A percentile compares a stretch with the other conserved stretches of the same genome.
phyloP scores from a whole-genome alignment of 2,797 vertebrate genomes.

The Phrynocephalus guinanensis region DNA sequence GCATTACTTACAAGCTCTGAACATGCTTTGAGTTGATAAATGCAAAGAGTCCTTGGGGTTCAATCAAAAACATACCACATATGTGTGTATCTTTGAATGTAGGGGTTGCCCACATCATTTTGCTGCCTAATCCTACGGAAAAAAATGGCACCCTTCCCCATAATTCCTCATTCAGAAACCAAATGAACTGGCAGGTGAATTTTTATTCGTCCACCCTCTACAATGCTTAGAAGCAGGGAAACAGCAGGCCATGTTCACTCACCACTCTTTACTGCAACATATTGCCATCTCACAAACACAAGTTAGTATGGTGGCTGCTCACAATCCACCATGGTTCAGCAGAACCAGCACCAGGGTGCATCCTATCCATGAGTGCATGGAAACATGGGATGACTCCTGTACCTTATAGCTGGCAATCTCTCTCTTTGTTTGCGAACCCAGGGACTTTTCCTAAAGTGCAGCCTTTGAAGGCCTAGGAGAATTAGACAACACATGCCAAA shows the following conservation, averaged over 20 bases:
- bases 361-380: background rate
- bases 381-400: background rate
- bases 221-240: no score
- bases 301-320: background rate
- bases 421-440: background rate
- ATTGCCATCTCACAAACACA: background rate
- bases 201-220: background rate
- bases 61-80: background rate
- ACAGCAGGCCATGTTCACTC: background rate
- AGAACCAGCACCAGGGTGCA: background rate
- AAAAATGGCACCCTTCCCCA: no score
- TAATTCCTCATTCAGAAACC: background rate
- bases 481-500: background rate
- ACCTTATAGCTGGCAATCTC: background rate
- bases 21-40: no score
- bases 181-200: background rate
- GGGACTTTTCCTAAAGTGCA: background rate
- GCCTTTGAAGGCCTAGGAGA: background rate
- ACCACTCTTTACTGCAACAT: background rate
- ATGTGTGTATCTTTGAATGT: background rate
- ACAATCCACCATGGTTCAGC: background rate
- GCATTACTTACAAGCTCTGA: no score
- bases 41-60: background rate
- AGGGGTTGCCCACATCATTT: background rate
- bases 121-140: background rate